These are phyloP conservation scores for Electrona antarctica DNA, from an alignment of 2,113 vertebrate genomes.

Conservation along the genomic window DNA sequence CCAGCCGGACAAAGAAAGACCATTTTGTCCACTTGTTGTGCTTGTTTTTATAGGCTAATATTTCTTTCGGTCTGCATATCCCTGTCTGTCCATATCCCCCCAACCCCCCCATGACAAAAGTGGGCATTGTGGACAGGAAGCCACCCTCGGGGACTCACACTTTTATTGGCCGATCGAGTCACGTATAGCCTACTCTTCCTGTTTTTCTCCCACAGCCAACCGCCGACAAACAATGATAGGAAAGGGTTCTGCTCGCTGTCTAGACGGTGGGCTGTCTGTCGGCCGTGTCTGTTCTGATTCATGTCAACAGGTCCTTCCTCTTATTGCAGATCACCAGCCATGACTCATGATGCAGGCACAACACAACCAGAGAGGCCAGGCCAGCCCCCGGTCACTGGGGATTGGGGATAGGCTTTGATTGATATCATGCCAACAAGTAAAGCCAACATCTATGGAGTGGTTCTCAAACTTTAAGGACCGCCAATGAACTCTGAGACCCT, in stretches of 20 bases:
- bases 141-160: slow-evolving; percentile 26
- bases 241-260: slow-evolving; percentile 73
- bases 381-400: slow-evolving; percentile 5
- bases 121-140: slow-evolving; percentile 39
- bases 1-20: not conserved
- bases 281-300: slow-evolving; percentile 48
- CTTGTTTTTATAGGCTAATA: not conserved
- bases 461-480: too few species aligned
- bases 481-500: too few species aligned
- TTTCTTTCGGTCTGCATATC: slow-evolving; percentile 5
- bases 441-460: too few species aligned
- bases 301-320: slow-evolving; percentile 15
- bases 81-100: not conserved
- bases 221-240: slow-evolving; percentile 80
- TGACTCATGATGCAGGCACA: not conserved
- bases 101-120: too few species aligned
- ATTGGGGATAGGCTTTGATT: not conserved
- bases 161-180: slow-evolving; percentile 45
- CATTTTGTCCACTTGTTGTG: too few species aligned
- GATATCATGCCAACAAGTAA: too few species aligned
- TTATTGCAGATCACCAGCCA: slow-evolving; percentile 5
- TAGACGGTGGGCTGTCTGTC: slow-evolving; percentile 70
- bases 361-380: slow-evolving; percentile 37
- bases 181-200: slow-evolving; percentile 67
- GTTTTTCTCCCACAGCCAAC: slow-evolving; percentile 72